Evolutionary conservation across 2,113 vertebrate genomes (phyloP), one percentile per base, ranked within the genome.

Genomic region (Crotalus viridis): DNA sequence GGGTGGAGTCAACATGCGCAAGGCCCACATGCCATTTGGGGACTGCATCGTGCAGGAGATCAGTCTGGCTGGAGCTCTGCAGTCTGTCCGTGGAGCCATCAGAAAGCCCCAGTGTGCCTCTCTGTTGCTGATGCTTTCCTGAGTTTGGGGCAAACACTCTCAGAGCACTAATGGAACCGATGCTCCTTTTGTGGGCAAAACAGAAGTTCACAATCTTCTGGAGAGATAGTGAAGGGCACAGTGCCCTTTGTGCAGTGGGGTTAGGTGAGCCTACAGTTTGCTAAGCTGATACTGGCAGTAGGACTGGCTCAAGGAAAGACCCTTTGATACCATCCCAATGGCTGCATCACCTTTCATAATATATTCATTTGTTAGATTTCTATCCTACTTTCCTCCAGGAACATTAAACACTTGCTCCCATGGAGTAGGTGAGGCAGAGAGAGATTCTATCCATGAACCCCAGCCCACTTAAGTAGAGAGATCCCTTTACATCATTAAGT

Each of bases 51-150:
- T 89, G 69, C 21, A 87, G 61, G 55, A 91, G 87, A 46, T 48
- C 48, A 64, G 90, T n/a, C 87, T 93, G 93, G 87, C 90, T 93
- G 90, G 93, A 91, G 91, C 74, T 91, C 56, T 86, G 86, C n/a
- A 12, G 69, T 22, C 74, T 91, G 43, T 91, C 54, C 2, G 87
- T 61, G 87, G 90, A 89, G 90, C 43, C 90, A 85, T 9, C 57
- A 10, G 69, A 39, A 28, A 48, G 55, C 55, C 61, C 56, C 19
- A 24, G 54, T 55, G n/a, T 48, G 87, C 8, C 8, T 61, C 69
- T 89, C 22, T 21, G 17, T 13, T 24, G 48, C 56, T 54, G 87
- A 61, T 22, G 69, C 69, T 89, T 93, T 93, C n/a, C 28, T 89
- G 55, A 59, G 52, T 86, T 22, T 33, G 90, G 74, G n/a, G 46